Percentiles rank a stretch among this genome's conserved stretches.
Evolutionary conservation across 2,888 invertebrate species (phyloP).

Genomic region (Temnothorax rugatulus): DNA sequence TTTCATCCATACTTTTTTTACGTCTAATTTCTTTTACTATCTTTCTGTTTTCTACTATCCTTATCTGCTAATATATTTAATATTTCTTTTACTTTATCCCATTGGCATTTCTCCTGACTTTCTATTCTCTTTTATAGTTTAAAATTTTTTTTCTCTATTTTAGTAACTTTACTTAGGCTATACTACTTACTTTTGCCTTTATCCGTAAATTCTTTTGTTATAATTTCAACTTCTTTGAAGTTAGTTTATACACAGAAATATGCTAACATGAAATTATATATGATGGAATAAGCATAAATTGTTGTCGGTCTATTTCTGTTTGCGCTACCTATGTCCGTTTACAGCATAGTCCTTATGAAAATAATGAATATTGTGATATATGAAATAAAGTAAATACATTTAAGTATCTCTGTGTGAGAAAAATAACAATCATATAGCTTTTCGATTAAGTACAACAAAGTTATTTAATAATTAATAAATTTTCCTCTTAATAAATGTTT

Average conservation of each 20-base stretch:
- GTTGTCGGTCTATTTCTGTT: neutral
- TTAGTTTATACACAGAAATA: neutral
- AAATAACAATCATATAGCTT: neutral
- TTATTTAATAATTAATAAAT: neutral
- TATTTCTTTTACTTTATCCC: neutral
- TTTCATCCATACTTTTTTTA: constrained; percentile 21
- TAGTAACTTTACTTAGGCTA: neutral
- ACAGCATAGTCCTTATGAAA: neutral
- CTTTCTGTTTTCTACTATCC: neutral
- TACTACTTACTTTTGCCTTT: neutral
- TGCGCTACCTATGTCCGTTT: neutral
- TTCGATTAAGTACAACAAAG: neutral
- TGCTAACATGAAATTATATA: constrained; percentile 8
- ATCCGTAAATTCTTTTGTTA: neutral
- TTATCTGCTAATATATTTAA: constrained; percentile 37
- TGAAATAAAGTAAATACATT: neutral
- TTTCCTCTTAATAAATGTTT: neutral
- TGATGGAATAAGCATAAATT: neutral
- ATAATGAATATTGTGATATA: neutral
- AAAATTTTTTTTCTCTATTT: neutral
- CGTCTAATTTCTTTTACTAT: neutral
- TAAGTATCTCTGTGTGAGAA: neutral
- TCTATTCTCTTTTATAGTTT: neutral
- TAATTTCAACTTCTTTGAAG: neutral
- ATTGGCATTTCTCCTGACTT: neutral